These are phyloP conservation scores for Callinectes sapidus DNA, from an alignment of 2,888 invertebrate species.

Conservation along the genomic window DNA sequence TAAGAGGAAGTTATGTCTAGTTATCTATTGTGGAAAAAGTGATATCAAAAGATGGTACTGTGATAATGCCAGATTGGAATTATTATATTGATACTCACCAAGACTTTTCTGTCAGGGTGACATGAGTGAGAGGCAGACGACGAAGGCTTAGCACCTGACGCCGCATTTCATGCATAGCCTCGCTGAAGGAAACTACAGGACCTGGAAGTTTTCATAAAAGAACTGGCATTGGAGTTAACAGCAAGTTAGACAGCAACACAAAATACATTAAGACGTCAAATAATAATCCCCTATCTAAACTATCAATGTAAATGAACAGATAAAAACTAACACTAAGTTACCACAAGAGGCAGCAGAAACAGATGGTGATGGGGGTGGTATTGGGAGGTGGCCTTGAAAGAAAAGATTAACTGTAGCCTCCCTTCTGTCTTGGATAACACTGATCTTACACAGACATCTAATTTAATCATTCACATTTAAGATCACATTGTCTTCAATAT, in stretches of 20 bases:
- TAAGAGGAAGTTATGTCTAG: background rate
- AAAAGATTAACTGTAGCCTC: no score
- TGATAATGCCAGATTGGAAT: background rate
- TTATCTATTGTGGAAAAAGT: background rate
- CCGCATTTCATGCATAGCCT: conserved; percentile 82
- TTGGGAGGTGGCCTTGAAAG: no score
- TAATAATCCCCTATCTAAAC: background rate
- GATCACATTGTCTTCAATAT: no score
- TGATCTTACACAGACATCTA: no score
- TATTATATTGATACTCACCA: conserved; percentile 78
- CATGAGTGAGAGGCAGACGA: conserved; percentile 83
- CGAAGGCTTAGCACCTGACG: conserved; percentile 84
- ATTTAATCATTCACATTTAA: no score
- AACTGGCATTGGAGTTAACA: background rate
- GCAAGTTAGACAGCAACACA: background rate
- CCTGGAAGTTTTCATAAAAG: conserved; percentile 31
- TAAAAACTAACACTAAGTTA: no score
- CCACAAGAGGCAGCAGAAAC: no score
- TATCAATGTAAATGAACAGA: background rate
- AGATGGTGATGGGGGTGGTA: no score
- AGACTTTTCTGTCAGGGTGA: conserved; percentile 86
- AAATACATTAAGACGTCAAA: background rate
- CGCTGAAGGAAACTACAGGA: conserved; percentile 77
- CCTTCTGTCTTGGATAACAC: no score
- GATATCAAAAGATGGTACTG: background rate